A percentile compares a stretch with the other conserved stretches of the same genome.
Evolutionary conservation across 1,140 invertebrate species (phyloP).

Genomic region (Penaeus vannamei): DNA sequence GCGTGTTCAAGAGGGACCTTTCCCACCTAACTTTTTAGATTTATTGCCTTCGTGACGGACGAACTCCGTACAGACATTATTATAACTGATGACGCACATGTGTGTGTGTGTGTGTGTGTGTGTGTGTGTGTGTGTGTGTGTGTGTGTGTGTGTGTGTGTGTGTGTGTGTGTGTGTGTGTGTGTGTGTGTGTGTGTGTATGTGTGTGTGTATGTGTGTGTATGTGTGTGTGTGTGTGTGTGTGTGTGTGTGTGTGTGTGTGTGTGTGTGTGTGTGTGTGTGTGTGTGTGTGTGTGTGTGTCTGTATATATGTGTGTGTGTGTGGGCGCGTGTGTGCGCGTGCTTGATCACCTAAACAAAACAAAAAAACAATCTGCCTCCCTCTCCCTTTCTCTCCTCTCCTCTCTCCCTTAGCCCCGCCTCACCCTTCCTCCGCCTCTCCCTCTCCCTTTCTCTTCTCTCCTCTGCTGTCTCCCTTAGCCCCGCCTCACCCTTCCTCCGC

Average conservation of each 20-base stretch:
- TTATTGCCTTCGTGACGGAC: no score
- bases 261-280: background rate
- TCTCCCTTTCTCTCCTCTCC: no score
- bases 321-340: background rate
- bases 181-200: no score
- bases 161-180: no score
- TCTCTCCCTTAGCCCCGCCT: background rate
- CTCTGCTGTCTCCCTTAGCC: no score
- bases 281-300: background rate
- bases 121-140: conserved; percentile 24
- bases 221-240: conserved; percentile 23
- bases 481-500: no score
- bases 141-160: background rate
- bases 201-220: conserved; percentile 17
- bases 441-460: background rate
- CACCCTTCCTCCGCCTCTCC: background rate
- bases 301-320: background rate
- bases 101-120: conserved; percentile 4
- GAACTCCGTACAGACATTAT: background rate
- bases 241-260: background rate
- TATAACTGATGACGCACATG: background rate
- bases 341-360: background rate
- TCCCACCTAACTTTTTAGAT: no score
- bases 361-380: background rate
- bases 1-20: background rate